Base-by-base conservation (phyloP, 2,888 invertebrate genomes). In the Dryocosmus kuriphilus region DNA sequence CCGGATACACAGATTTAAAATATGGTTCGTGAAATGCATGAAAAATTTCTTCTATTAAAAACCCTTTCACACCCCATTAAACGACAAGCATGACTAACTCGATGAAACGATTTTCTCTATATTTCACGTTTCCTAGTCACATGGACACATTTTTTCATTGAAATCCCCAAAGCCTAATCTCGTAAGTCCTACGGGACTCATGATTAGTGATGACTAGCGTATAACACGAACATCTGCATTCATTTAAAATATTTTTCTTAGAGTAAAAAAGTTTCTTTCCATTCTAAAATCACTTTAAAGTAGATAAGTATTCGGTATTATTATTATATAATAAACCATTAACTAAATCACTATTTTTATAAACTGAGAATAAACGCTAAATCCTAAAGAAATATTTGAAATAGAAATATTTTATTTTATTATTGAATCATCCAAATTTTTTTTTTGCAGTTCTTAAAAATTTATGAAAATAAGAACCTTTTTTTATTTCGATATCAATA, bases 11-110 rank as follows among this genome's bases (percentile, higher is more conserved):
- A 30, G 67, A 71, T 71, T 71, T 71, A 71, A 71, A 71, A 71
- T 71, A 71, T 71, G 67, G 30, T 30, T 71, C 46, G 46, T 71
- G 67, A 71, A 71, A 71, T 51, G 51, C 67, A 71, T 71, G 67
- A 71, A 71, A 71, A 51, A 71, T 67, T n/a, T 30, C 9, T 71
- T 71, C 46, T 71, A 71, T 71, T 46, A 46, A 51, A 51, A 71
- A 71, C 46, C 51, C 67, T 46, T 71, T 71, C 46, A 71, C 67
- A 71, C 67, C 30, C n/a, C 51, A 71, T 51, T 51, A 51, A 71
- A 41, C 51, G 67, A 71, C 67, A 51, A 71, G 67, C 51, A 46
- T 46, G 51, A 30, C 67, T 41, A 71, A 71, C n/a, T 19, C 27
- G 30, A 71, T 71, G 8, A 71, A 46, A 71, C 24, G 51, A 51